phyloP scores from a whole-genome alignment of 2,797 vertebrate species.

The Sebastes nivosus region DNA sequence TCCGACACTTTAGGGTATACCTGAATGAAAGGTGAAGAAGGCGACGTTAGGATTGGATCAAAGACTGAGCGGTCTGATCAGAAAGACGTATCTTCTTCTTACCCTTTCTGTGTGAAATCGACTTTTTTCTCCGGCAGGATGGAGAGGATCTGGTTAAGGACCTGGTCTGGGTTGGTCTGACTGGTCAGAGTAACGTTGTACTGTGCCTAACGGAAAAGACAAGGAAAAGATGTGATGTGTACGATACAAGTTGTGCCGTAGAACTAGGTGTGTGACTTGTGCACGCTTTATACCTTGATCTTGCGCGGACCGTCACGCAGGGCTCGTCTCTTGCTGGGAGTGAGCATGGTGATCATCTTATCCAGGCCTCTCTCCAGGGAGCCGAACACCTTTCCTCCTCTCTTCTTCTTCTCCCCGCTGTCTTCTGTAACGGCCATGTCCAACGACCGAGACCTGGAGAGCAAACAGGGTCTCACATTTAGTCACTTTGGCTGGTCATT shows the following conservation, averaged over 20 bases:
- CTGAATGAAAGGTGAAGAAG: slow-evolving; percentile 62
- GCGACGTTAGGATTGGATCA: background rate
- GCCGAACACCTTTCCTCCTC: slow-evolving; percentile 89
- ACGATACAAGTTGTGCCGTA: no score
- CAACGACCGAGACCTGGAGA: slow-evolving; percentile 86
- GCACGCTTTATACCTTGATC: slow-evolving; percentile 86
- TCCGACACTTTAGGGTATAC: slow-evolving; percentile 92
- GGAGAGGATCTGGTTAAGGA: slow-evolving; percentile 89
- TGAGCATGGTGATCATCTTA: slow-evolving; percentile 95
- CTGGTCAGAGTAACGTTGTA: slow-evolving; percentile 94
- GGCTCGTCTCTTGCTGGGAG: slow-evolving; percentile 88
- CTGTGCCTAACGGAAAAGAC: slow-evolving; percentile 81
- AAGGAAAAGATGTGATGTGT: background rate
- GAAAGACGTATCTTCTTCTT: slow-evolving; percentile 62
- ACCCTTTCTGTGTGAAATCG: slow-evolving; percentile 94
- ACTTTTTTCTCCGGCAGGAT: slow-evolving; percentile 89
- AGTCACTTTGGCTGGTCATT: background rate
- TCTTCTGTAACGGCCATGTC: slow-evolving; percentile 84
- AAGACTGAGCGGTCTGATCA: background rate
- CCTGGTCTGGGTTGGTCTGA: slow-evolving; percentile 89
- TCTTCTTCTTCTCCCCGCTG: slow-evolving; percentile 89
- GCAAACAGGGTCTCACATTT: background rate
- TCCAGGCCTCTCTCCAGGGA: slow-evolving; percentile 95
- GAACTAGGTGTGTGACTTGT: no score
- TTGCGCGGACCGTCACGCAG: slow-evolving; percentile 85